Evolutionary conservation across 2,113 vertebrate species (phyloP).

Genomic region (Rhombomys opimus): DNA sequence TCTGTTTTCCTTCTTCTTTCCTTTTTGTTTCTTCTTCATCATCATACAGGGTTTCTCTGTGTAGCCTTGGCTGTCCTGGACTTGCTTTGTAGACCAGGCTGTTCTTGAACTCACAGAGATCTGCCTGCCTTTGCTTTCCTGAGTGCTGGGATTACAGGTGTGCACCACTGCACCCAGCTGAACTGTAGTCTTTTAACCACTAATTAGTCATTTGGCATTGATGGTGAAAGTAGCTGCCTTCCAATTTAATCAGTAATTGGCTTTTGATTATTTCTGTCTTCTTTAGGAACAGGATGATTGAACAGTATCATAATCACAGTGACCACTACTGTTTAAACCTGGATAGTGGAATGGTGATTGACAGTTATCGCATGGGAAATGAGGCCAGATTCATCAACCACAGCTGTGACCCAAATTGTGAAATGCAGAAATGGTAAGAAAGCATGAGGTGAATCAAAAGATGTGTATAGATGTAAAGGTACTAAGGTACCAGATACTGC

Average conservation of each 20-base stretch:
- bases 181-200: neutral
- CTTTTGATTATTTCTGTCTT: constrained; percentile 42
- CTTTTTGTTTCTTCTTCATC: too few species aligned
- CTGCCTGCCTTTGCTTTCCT: too few species aligned
- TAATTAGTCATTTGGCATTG: neutral
- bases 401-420: constrained; percentile 99
- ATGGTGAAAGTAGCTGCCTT: neutral
- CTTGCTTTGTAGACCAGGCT: too few species aligned
- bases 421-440: constrained; percentile 99
- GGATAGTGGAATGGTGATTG: constrained; percentile 99
- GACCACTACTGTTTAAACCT: constrained; percentile 99
- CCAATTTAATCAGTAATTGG: neutral
- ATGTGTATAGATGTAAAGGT: neutral
- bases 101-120: too few species aligned
- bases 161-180: too few species aligned
- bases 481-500: neutral
- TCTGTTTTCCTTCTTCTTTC: too few species aligned
- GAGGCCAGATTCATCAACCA: constrained; percentile 99
- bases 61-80: too few species aligned
- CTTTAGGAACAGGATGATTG: constrained; percentile 90
- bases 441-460: neutral
- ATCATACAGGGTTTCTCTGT: too few species aligned
- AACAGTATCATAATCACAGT: constrained; percentile 98
- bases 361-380: constrained; percentile 99
- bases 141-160: too few species aligned